phyloP scores from a whole-genome alignment of 1,140 invertebrate genomes.

The Ostrea edulis region DNA sequence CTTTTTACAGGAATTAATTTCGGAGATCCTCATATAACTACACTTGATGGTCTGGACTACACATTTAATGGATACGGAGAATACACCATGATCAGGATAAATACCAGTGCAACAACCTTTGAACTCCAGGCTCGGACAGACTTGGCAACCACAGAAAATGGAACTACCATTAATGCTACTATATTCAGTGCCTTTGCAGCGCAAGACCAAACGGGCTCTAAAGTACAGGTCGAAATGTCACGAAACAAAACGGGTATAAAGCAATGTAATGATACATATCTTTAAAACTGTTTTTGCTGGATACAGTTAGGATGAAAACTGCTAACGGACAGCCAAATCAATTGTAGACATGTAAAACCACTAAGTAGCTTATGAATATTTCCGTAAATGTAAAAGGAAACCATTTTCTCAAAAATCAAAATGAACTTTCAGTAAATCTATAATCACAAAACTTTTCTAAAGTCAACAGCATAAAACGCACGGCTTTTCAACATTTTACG shows the following conservation, averaged over 20 bases:
- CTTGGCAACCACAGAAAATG: neutral
- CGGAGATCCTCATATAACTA: constrained; percentile 74
- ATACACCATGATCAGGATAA: constrained; percentile 63
- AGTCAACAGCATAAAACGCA: no score
- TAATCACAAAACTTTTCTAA: no score
- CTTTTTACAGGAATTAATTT: constrained; percentile 33
- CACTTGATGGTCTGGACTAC: constrained; percentile 70
- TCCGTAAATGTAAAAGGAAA: no score
- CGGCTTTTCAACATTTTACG: no score
- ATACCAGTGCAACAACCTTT: constrained; percentile 47
- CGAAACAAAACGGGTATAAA: constrained; percentile 12
- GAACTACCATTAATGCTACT: constrained; percentile 54
- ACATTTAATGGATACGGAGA: constrained; percentile 76
- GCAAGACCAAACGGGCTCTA: constrained; percentile 9
- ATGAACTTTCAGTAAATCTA: no score
- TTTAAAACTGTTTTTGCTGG: no score
- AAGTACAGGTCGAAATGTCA: constrained; percentile 40
- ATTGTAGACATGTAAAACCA: no score
- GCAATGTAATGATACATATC: no score
- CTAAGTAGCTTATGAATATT: no score
- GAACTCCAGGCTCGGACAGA: constrained; percentile 61
- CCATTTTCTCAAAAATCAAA: no score
- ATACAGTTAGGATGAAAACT: no score
- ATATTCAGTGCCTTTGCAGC: constrained; percentile 60
- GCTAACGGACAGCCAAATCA: no score